Conservation (phyloP, 2,888 invertebrate species). For the Hyppa rectilinea region DNA sequence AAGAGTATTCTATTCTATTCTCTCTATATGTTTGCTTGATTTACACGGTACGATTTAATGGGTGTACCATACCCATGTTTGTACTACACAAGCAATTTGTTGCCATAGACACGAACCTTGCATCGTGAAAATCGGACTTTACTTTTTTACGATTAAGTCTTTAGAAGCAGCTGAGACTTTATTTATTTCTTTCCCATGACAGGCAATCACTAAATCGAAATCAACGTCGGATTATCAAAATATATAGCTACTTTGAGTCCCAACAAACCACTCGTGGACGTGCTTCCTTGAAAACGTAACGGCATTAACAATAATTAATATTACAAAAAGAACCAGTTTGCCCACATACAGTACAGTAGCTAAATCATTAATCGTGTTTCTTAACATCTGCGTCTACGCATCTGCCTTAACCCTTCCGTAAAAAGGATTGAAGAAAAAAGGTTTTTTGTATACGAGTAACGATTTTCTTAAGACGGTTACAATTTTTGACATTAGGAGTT, state of each 20-base stretch:
- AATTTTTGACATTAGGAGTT: slow-evolving; percentile 49
- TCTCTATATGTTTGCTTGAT: no score
- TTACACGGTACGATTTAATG: neutral
- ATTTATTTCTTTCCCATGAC: neutral
- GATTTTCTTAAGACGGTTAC: slow-evolving; percentile 59
- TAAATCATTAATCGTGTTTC: slow-evolving; percentile 80
- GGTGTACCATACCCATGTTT: no score
- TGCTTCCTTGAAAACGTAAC: slow-evolving; percentile 53
- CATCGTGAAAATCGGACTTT: no score
- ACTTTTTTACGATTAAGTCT: neutral
- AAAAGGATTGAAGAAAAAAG: slow-evolving; percentile 71
- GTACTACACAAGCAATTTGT: neutral
- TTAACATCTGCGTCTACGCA: slow-evolving; percentile 81
- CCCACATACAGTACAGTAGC: slow-evolving; percentile 71
- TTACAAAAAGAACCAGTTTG: slow-evolving; percentile 56
- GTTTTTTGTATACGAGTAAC: slow-evolving; percentile 49
- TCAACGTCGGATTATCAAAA: slow-evolving; percentile 14
- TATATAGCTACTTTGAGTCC: neutral
- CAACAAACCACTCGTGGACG: slow-evolving; percentile 44
- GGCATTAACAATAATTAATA: slow-evolving; percentile 49
- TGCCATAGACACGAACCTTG: neutral
- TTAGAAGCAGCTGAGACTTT: neutral
- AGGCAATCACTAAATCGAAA: slow-evolving; percentile 5
- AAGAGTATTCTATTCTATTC: no score
- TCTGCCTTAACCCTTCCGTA: slow-evolving; percentile 81